Percentiles rank a stretch among this genome's conserved stretches.
These are phyloP conservation scores for Crossocerus cetratus DNA, from an alignment of 2,888 invertebrate genomes.

Conservation along the genomic window DNA sequence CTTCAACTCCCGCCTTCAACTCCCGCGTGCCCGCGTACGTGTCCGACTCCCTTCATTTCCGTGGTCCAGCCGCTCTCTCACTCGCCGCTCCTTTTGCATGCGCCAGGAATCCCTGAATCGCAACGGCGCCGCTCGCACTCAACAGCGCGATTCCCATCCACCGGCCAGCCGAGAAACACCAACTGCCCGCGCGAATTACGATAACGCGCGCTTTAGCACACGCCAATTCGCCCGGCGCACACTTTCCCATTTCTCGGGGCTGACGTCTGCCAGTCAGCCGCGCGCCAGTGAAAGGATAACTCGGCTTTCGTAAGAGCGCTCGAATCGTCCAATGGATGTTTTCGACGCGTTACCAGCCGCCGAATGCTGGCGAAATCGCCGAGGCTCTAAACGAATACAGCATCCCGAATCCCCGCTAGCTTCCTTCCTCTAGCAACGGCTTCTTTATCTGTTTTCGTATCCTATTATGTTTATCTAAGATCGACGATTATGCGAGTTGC, in stretches of 20 bases:
- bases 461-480: no score
- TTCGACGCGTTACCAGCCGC: slow-evolving; percentile 1
- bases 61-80: slow-evolving; percentile 3
- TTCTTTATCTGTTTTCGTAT: no score
- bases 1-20: slow-evolving; percentile 18
- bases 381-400: neutral
- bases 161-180: neutral
- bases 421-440: no score
- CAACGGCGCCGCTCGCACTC: neutral
- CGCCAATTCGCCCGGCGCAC: neutral
- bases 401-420: no score
- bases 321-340: slow-evolving; percentile 10
- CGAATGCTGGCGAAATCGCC: slow-evolving; percentile 4
- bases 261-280: slow-evolving; percentile 21
- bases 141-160: neutral
- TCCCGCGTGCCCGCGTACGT: slow-evolving; percentile 3
- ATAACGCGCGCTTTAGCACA: neutral
- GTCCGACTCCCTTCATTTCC: slow-evolving; percentile 34
- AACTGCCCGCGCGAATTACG: neutral
- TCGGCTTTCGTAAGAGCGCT: slow-evolving; percentile 35
- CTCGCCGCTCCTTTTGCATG: neutral
- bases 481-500: no score
- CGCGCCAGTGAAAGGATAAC: slow-evolving; percentile 36
- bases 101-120: slow-evolving; percentile 1
- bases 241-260: slow-evolving; percentile 7